Evolutionary conservation across 2,113 vertebrate genomes (phyloP), one percentile per base, ranked within the genome.

Genomic region (Perognathus longimembris): DNA sequence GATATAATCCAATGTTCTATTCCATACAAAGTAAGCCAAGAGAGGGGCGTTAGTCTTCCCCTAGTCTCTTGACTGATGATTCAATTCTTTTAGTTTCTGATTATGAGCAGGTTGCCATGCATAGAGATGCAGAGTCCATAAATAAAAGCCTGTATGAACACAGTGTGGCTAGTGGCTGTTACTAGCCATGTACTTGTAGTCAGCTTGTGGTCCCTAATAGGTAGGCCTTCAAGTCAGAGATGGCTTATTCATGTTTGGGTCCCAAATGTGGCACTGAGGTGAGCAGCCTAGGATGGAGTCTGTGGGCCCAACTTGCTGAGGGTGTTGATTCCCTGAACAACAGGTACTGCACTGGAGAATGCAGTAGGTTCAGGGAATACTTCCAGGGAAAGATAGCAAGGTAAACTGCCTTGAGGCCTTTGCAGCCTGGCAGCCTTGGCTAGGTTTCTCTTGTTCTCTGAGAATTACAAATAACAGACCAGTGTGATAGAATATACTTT

Each of bases 81-180:
- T 42, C 34, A 57, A 38, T 32, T 76, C 64, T 77, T 86, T 66
- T 74, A 71, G 30, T 59, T 74, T 87, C 69, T 73, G 24, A 67
- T 61, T 79, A 24, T 89, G 90, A 94, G 57, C 61, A 78, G 45
- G 84, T 89, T 93, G 69, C 64, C n/a, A 32, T 76, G 66, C 64
- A 73, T 38, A 54, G 6, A 1, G 86, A 21, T 75, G 67, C 80
- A 85, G 77, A 18, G 30, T 36, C 22, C 59, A 61, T 61, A 61
- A 40, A 82, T 34, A 0, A 4, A 67, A 89, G 36, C 6, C 34
- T 45, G 1, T 28, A 7, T 28, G 64, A 93, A 74, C 83, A 69
- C 70, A 90, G 59, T 87, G 45, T 88, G 81, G n/a, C 67, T 64
- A 45, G 32, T 79, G 50, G 54, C 30, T 63, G 20, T 42, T 86